Evolutionary conservation across 2,888 invertebrate genomes (phyloP).

Genomic region (Eudemis profundana): DNA sequence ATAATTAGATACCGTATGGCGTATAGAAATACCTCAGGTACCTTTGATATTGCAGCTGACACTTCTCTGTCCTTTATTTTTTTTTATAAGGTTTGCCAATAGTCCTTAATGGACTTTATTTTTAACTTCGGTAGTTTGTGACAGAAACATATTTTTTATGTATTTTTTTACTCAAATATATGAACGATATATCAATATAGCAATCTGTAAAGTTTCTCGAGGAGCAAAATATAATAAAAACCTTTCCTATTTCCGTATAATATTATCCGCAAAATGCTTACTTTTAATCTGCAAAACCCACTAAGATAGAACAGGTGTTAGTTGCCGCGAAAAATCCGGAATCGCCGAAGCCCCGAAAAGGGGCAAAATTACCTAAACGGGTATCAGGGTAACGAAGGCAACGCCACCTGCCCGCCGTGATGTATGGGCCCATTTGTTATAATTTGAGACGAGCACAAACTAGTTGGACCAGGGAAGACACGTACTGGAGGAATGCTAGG

Average conservation of each 20-base stretch:
- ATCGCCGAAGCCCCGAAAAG: constrained; percentile 18
- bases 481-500: constrained; percentile 13
- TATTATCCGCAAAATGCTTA: neutral
- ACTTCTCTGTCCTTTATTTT: no score
- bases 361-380: constrained; percentile 35
- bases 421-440: constrained; percentile 69
- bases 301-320: neutral
- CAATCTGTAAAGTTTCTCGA: no score
- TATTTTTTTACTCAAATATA: no score
- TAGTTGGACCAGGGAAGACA: constrained; percentile 19
- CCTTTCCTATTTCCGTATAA: neutral
- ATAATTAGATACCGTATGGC: no score
- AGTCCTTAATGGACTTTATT: no score
- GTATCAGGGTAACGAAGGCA: constrained; percentile 42
- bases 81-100: no score
- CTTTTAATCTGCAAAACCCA: neutral
- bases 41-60: no score
- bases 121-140: no score
- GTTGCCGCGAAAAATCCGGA: constrained; percentile 8
- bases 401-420: constrained; percentile 57
- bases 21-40: no score
- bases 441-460: constrained; percentile 60
- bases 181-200: no score
- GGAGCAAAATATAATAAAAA: neutral
- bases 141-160: no score